Evolutionary conservation across 2,888 invertebrate species (phyloP), one percentile per base, ranked within the genome.

Genomic region (Oscheius sp.): DNA sequence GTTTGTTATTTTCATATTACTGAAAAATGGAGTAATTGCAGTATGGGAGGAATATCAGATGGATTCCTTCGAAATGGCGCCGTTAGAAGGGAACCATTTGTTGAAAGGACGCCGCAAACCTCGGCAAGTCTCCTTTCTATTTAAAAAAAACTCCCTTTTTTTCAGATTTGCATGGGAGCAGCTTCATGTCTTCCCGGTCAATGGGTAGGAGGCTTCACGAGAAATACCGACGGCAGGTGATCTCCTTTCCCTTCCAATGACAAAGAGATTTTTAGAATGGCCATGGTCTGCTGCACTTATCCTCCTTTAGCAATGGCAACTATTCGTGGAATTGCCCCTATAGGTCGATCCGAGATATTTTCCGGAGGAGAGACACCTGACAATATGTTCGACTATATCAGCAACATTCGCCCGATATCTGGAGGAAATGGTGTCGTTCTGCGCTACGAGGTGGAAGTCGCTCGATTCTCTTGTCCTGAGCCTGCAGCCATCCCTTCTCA

Each of bases 221-320:
- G 25, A 16, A 6, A 5, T 23, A 5, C 55, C 5, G 25, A 55
- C 25, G 21, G 23, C 7, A 35, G 35, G 35, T 35, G 9, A 9
- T 35, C 35, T 35, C 5, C 35, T 35, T 9, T 35, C 35, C 35
- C 9, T 9, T 35, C 35, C 35, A 35, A 35, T 6, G 35, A 9
- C 3, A 35, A 35, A 3, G 9, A 35, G 35, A 35, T 35, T 35
- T 35, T 6, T 9, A 55, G 23, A 23, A 55, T 55, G 21, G 21
- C 55, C 21, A 55, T 55, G 55, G 21, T 55, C 55, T 55, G 55
- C 55, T 55, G 55, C 13, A 18, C 55, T 13, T 25, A 55, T 13
- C 5, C 23, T 23, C 25, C 21, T 13, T 6, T 55, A 5, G 21
- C 55, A 3, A 12, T 13, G 13, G 16, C 55, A 3, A 25, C 25